Evolutionary conservation across 2,888 invertebrate genomes (phyloP), one percentile per base, ranked within the genome.

Genomic region (Drosophila multiciliata): DNA sequence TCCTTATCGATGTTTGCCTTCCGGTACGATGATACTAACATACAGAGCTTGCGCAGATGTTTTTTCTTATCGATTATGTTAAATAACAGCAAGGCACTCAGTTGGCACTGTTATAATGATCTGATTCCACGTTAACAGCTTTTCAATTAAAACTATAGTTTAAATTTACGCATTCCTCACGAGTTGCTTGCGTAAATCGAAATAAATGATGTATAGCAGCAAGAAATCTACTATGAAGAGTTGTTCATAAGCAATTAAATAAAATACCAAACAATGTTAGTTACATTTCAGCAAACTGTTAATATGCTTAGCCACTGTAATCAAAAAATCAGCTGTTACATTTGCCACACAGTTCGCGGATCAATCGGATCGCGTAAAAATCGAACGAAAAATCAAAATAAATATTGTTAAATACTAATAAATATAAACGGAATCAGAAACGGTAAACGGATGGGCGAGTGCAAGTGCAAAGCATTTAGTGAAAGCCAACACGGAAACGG

Each of bases 301-400:
- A 61, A 45, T 58, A 75, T 1, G 12, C 23, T n/a, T 26, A 26
- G 12, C 50, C 66, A n/a, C 66, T 80, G 75, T 64, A 71, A 75
- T 55, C 40, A 58, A 55, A 29, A 17, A 74, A 74, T 80, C 78
- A 78, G 80, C 78, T 78, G 78, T 80, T 78, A 66, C 76, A 78
- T 78, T 78, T 78, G 80, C 77, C 65, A 58, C 60, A 53, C 62
- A 68, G 77, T 75, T 76, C 68, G 80, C 77, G 80, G 80, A 80
- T 78, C 76, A 57, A 49, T 40, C 80, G 76, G 78, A 66, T 78
- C 78, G 80, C 78, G 80, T 80, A 64, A 32, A 80, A 76, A 72
- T 78, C 63, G 67, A 78, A 76, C 72, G 66, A 66, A 68, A 72
- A 72, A 68, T 48, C 49, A 55, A 80, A 72, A 68, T 65, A 80